Base-by-base conservation (phyloP, 2,113 vertebrate genomes). In the Lagopus muta region DNA sequence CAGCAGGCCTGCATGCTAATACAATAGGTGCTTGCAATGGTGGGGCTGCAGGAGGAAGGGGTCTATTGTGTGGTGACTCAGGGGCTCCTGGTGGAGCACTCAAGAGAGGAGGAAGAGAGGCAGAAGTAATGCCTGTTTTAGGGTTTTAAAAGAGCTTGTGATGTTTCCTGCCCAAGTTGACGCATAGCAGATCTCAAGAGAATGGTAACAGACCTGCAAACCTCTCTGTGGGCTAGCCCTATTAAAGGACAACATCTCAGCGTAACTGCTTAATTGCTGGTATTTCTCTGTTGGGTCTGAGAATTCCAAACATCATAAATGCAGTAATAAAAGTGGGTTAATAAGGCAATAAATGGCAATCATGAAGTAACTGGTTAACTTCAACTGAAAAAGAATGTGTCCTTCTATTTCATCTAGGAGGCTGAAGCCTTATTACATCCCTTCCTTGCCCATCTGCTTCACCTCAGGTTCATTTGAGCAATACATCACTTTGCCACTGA, bases 401-500 rank as follows among this genome's bases (percentile, higher is more conserved):
- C n/a, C 79, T 72, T 79, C 6, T 69, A 4, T 60, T 92, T 83
- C 24, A 70, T 27, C 79, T 61, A 66, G 55, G 20, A 83, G 48
- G 54, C 78, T 60, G 80, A 74, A 75, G 58, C 43, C 38, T 43
- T 57, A 66, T 64, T 18, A 66, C 58, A 20, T 22, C 32, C 25
- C 66, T 89, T 92, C 47, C 40, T 32, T 60, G 34, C 57, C 77
- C 36, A 58, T 81, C 61, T 93, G 50, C 71, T 92, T 89, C 60
- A 30, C 48, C 70, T 86, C 40, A 19, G 55, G 45, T 72, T 89
- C 72, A 87, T 88, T 88, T 95, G 75, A 86, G 45, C 24, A 30
- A 62, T 94, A 40, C 5, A 40, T 75, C 88, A 43, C 38, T 57
- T 62, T 27, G 40, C 21, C 60, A 28, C 28, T 15, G 72, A 78